phyloP scores from a whole-genome alignment of 2,797 vertebrate genomes.

The Anas capensis region DNA sequence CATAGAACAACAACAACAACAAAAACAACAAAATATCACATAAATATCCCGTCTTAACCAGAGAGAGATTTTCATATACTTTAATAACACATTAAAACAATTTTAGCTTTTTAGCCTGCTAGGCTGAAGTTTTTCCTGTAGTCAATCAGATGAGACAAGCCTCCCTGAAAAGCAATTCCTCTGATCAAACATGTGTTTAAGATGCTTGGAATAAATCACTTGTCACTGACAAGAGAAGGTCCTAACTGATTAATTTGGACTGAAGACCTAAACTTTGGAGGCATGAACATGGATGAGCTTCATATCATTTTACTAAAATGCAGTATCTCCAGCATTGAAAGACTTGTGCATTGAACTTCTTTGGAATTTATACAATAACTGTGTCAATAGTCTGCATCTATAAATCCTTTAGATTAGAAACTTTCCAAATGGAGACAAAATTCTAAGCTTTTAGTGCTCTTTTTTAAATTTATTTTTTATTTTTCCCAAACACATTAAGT shows the following conservation, averaged over 20 bases:
- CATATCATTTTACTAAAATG: not conserved
- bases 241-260: not conserved
- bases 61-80: not conserved
- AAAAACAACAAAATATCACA: too few species aligned
- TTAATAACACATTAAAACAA: not conserved
- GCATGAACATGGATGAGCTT: not conserved
- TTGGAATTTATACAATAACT: not conserved
- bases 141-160: not conserved
- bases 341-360: not conserved
- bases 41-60: not conserved
- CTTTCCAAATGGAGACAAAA: not conserved
- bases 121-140: not conserved
- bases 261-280: not conserved
- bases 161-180: not conserved
- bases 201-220: not conserved
- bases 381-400: not conserved
- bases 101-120: not conserved
- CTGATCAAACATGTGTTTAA: not conserved
- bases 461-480: not conserved
- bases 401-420: not conserved
- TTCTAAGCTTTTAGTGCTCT: not conserved
- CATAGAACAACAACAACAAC: not conserved
- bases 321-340: not conserved
- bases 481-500: not conserved
- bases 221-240: not conserved